Evolutionary conservation across 1,140 invertebrate species (phyloP).

Genomic region (Planococcus citri): DNA sequence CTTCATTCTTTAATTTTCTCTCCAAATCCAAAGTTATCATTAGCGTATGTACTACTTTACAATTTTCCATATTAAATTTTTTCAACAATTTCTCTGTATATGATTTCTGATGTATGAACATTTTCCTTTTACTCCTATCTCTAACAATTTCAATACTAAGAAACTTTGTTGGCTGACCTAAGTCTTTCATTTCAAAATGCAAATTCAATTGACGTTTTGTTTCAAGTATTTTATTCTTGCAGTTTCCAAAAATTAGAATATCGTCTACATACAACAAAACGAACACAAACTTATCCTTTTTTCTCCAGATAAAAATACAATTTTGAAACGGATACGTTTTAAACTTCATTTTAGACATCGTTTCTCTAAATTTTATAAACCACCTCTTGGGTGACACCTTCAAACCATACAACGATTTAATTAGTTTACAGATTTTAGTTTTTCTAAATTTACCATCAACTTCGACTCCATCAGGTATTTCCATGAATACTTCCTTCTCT

Average conservation of each 20-base stretch:
- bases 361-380: constrained; percentile 22
- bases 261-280: constrained; percentile 23
- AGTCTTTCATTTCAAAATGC: constrained; percentile 27
- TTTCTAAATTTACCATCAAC: constrained; percentile 3
- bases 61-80: constrained; percentile 22
- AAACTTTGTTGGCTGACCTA: constrained; percentile 29
- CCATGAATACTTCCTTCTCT: constrained; percentile 35
- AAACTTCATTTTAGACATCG: background rate
- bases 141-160: constrained; percentile 25
- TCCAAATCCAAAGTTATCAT: background rate
- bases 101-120: constrained; percentile 17
- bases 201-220: constrained; percentile 21
- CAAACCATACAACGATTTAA: constrained; percentile 25
- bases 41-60: constrained; percentile 19
- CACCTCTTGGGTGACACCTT: constrained; percentile 23
- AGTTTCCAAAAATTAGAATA: constrained; percentile 14
- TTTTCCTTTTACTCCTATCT: background rate
- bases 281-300: background rate
- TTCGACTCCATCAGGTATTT: constrained; percentile 31
- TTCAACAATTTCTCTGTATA: constrained; percentile 22
- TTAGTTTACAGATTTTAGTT: constrained; percentile 25
- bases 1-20: background rate
- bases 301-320: constrained; percentile 11
- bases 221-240: constrained; percentile 17
- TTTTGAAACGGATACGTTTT: background rate